Evolutionary conservation across 2,888 invertebrate genomes (phyloP), one percentile per base, ranked within the genome.

Genomic region (Mimumesa dahlbomi): DNA sequence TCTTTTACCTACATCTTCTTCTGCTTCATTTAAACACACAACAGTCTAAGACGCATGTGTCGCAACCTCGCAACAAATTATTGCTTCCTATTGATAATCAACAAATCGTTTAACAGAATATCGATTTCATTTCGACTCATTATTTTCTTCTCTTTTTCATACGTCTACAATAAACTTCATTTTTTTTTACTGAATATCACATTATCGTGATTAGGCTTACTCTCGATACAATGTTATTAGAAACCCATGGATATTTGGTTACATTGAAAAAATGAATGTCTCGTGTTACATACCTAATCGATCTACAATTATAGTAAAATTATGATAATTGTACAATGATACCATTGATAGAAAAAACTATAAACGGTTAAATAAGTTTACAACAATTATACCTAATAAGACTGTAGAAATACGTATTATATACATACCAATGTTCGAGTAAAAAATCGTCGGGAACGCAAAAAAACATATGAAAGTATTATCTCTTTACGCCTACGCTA

Each of bases 361-460:
- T 74, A 74, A 77, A 70, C 50, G 69, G 59, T 72, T 79, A 79
- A 79, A 79, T 77, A 72, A 79, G 59, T 73, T 59, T 36, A 49
- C 66, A 70, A 76, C 56, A 73, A 70, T 79, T 84, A 85, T 73
- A 81, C 57, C 82, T 83, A 84, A 79, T 69, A 75, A 82, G 76
- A 84, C 70, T 77, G 64, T 78, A 82, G 68, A 79, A 81, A 78
- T 77, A 77, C 73, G 72, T 80, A 79, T 72, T 83, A 84, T 85
- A 79, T 83, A 84, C 82, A 85, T 70, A 66, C 49, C 52, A 65
- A 68, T 65, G 18, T 45, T 54, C 22, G 59, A 59, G 56, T 57
- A 75, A 78, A 68, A n/a, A 64, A 58, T 42, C 25, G 40, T 62
- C 38, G 22, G 40, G 29, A 71, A 63, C 48, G 49, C 38, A 73